Conservation (phyloP, 2,797 vertebrate species). For the Xenops minutus region DNA sequence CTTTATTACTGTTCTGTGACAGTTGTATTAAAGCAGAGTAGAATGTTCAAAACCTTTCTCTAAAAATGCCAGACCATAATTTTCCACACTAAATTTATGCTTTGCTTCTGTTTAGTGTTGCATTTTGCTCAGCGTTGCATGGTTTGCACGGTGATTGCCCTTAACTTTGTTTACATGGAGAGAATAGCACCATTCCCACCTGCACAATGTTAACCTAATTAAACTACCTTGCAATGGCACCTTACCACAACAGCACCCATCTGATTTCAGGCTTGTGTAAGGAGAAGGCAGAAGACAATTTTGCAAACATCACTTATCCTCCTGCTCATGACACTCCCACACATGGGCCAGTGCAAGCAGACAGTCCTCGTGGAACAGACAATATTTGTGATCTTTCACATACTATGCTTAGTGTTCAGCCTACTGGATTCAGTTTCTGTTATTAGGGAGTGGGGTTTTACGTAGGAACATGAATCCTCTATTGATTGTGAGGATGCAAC, state of each 20-base stretch:
- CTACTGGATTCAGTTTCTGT: not conserved
- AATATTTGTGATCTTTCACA: not conserved
- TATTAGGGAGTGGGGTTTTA: not conserved
- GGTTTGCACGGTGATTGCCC: not conserved
- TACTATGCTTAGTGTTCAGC: not conserved
- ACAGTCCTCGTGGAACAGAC: not conserved
- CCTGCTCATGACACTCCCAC: not conserved
- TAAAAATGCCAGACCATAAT: not conserved
- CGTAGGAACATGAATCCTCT: not conserved
- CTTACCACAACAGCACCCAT: accelerated
- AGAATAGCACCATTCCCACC: not conserved
- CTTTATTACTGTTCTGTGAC: not conserved
- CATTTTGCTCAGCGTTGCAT: not conserved
- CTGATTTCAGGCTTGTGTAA: not conserved
- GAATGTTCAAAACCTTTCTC: not conserved
- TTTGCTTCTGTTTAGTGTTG: not conserved
- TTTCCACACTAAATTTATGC: not conserved
- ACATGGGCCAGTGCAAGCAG: not conserved
- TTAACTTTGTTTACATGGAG: not conserved
- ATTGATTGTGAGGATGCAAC: not conserved
- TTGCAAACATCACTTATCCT: not conserved
- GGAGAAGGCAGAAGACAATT: not conserved
- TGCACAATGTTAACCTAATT: not conserved
- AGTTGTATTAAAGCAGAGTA: not conserved
- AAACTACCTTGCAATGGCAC: not conserved